Evolutionary conservation across 2,888 invertebrate genomes (phyloP).

Genomic region (Aelia acuminata): DNA sequence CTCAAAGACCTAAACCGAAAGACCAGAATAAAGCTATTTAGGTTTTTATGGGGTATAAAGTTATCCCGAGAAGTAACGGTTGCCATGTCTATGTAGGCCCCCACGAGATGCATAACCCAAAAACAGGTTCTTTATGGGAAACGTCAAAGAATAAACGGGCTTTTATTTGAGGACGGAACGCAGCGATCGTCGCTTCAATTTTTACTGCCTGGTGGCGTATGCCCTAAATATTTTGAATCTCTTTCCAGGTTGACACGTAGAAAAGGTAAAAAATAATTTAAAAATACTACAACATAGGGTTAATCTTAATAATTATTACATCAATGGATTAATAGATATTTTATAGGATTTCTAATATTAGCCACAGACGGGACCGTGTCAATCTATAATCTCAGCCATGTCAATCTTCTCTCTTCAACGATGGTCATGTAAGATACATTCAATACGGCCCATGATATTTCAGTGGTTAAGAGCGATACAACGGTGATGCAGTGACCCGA

Average conservation of each 20-base stretch:
- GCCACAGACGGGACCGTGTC: no score
- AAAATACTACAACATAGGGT: no score
- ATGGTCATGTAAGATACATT: no score
- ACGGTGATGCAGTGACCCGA: no score
- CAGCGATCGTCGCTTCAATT: background rate
- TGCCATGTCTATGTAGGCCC: background rate
- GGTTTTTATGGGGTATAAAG: background rate
- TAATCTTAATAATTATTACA: no score
- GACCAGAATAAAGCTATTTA: background rate
- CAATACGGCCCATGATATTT: no score
- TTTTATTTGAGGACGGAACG: background rate
- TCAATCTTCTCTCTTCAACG: no score
- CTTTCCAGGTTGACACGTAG: background rate
- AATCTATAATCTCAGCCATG: no score
- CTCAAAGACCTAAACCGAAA: background rate
- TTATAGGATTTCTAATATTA: no score
- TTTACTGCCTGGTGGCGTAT: background rate
- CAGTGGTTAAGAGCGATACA: no score
- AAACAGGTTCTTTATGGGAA: background rate
- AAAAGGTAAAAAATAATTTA: no score
- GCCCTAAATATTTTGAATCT: background rate
- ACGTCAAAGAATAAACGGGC: conserved; percentile 13
- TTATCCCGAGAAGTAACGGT: background rate
- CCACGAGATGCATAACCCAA: background rate
- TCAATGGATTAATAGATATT: no score